Evolutionary conservation across 2,888 invertebrate genomes (phyloP), one percentile per base, ranked within the genome.

Genomic region (Thecocarcelia acutangulata): DNA sequence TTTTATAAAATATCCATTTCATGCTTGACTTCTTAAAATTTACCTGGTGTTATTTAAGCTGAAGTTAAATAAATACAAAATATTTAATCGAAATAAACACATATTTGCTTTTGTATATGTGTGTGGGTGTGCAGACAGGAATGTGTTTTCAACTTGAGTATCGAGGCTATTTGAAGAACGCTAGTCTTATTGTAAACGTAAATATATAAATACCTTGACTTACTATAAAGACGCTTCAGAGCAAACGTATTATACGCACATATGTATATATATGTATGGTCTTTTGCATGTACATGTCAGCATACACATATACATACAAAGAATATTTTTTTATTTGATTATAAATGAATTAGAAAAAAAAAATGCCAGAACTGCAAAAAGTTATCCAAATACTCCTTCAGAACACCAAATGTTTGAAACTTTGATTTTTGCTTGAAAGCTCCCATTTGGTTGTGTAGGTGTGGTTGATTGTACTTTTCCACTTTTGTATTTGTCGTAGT

Each of bases 11-110:
- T 68, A 76, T 76, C 17, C 13, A 76, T 76, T 61, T 76, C 68
- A 61, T 69, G 76, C 68, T 61, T 76, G 76, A 69, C 68, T 76
- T 76, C 33, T 61, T 76, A 17, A 46, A 44, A 21, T 48, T 69
- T 69, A 69, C 59, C 76, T 68, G 59, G 52, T 52, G 50, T 61
- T 61, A 54, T 52, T 73, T 44, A 37, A 44, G 40, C 33, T 68
- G 37, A 61, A 44, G 21, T 69, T 61, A 59, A 59, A 61, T 50
- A 75, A 68, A 61, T 61, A 61, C 48, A 15, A 64, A 56, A 46
- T 73, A 40, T 56, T 64, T n/a, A 15, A 33, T 44, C 21, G 12
- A 61, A 28, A 42, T 9, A 46, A 59, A 69, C 19, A 63, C 13
- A 33, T 17, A 33, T 61, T 33, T 54, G 5, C 42, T n/a, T 63